Conservation (phyloP, 2,888 invertebrate genomes). For the Sarcophaga rosellei region DNA sequence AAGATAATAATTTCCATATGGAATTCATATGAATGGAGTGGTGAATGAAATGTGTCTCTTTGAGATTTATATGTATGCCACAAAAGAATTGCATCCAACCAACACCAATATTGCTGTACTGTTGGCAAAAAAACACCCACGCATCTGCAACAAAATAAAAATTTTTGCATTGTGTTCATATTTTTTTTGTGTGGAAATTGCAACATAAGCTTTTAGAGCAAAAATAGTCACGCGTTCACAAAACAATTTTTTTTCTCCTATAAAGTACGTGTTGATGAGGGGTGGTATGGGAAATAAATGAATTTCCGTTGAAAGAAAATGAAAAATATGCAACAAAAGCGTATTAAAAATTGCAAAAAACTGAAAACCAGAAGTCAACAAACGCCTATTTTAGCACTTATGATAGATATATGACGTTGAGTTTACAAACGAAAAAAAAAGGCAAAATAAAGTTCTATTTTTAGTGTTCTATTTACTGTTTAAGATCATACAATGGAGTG, state of each 20-base stretch:
- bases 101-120: not conserved
- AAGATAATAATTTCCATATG: not conserved
- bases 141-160: not conserved
- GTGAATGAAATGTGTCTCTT: not conserved
- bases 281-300: slow-evolving; percentile 26
- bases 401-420: slow-evolving; percentile 13
- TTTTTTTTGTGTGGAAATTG: slow-evolving; percentile 18
- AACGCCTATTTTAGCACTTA: not conserved
- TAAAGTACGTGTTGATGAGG: slow-evolving; percentile 15
- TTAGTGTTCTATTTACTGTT: too few relatives aligned
- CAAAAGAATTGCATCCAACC: not conserved
- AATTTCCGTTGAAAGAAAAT: slow-evolving; percentile 48
- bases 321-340: slow-evolving; percentile 50
- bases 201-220: slow-evolving; percentile 59
- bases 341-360: slow-evolving; percentile 26
- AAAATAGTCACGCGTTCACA: slow-evolving; percentile 57
- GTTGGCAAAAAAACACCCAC: not conserved
- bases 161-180: not conserved
- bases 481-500: too few relatives aligned
- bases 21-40: not conserved
- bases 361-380: slow-evolving; percentile 3
- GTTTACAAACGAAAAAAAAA: not conserved
- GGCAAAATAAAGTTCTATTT: too few relatives aligned
- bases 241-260: slow-evolving; percentile 21
- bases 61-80: not conserved